Evolutionary conservation across 2,888 invertebrate genomes (phyloP), one percentile per base, ranked within the genome.

Genomic region (Meliscaeva auricollis): DNA sequence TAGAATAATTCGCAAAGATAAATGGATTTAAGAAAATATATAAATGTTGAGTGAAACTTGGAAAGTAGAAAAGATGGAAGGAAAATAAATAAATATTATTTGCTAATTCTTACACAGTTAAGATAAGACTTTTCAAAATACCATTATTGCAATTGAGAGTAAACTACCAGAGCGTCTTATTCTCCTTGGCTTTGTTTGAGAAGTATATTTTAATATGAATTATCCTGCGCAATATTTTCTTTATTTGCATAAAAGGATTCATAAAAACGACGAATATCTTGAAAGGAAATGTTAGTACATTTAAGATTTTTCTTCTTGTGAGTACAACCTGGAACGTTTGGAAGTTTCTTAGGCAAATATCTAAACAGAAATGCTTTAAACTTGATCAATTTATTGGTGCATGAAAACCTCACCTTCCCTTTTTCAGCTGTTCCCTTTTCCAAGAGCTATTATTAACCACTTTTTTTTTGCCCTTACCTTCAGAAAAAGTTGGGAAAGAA

Each of bases 121-220:
- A n/a, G 52, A 52, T 52, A 22, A 52, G 52, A 30, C 52, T 52
- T 52, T 52, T 46, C 30, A 52, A 52, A 52, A 30, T 46, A 46
- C n/a, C 8, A 52, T 52, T n/a, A 30, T 52, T 52, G 22, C 52
- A n/a, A n/a, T n/a, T n/a, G n/a, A n/a, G n/a, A n/a, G n/a, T n/a
- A n/a, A n/a, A n/a, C n/a, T n/a, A n/a, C 30, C 30, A 26, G 15
- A 54, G 30, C 30, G 54, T n/a, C 54, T 54, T 54, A 54, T 54
- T 7, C 54, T 54, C 26, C 8, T 30, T 56, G 15, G 17, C 13
- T 30, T 54, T 30, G 30, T 54, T 54, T 54, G 30, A 15, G 15
- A 54, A 5, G 15, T 54, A n/a, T 54, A 56, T 56, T 56, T 56
- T 30, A 56, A 56, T n/a, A 56, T 32, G 11, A 32, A 9, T 56